Base-by-base conservation (phyloP, 2,888 invertebrate genomes). In the Rhagonycha lutea region DNA sequence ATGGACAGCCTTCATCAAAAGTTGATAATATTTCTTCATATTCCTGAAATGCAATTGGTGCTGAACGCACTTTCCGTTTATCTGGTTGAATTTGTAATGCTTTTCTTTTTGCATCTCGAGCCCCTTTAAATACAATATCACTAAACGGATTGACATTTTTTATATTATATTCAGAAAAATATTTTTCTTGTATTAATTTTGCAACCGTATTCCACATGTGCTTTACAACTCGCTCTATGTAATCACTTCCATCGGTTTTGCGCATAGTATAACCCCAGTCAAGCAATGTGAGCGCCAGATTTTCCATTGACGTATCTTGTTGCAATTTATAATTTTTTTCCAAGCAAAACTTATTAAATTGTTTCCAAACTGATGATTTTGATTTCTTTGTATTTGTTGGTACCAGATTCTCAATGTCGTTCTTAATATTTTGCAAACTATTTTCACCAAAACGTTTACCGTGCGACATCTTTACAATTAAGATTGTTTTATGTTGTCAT, bases 71-170 rank as follows among this genome's bases (percentile, higher is more conserved):
- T 69, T 69, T 69, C 5, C 61, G 7, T 24, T 61, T 69, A 9
- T 61, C 61, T 24, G 62, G 23, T 23, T 12, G 8, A 10, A 18
- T 14, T 61, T 61, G 69, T 11, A 69, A 23, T 60, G 60, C n/a
- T 14, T 61, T 61, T 69, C 69, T 69, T 26, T 61, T 61, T 24
- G 61, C 69, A 61, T 69, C 69, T 32, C 69, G 9, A 26, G 61
- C n/a, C 26, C 26, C 61, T 14, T 61, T 69, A 14, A 69, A 69
- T 18, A 11, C 29, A 28, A 28, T 28, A 28, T 28, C 28, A 28
- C 28, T 29, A 11, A 29, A 29, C 11, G 14, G 28, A 14, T 69
- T 23, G 10, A 69, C 14, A n/a, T n/a, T n/a, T n/a, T 12, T 14
- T 14, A 60, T 69, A 24, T 32, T 18, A 18, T 61, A 69, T 7